Conservation (phyloP, 1,140 invertebrate genomes). For the Bombyx mandarina region DNA sequence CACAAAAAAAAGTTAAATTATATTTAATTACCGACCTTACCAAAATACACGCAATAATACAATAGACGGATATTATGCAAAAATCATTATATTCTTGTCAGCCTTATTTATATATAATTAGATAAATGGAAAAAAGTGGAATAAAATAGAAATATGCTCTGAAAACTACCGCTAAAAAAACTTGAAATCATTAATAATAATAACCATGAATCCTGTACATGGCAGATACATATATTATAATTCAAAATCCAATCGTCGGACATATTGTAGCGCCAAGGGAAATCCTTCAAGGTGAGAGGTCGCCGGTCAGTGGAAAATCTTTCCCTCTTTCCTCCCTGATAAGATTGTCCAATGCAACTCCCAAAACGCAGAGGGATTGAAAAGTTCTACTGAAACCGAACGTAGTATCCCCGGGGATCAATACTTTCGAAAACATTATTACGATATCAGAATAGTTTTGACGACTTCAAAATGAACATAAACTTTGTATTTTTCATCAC, state of each 20-base stretch:
- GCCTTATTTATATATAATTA: no score
- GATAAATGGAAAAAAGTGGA: not conserved
- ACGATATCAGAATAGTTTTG: conserved; percentile 49
- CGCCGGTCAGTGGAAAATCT: conserved; percentile 64
- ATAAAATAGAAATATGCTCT: not conserved
- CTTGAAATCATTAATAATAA: not conserved
- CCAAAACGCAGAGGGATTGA: conserved; percentile 64
- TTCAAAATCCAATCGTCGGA: conserved; percentile 55
- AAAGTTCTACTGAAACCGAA: conserved; percentile 62
- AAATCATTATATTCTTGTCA: no score
- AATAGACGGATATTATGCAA: no score
- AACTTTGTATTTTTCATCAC: conserved; percentile 34
- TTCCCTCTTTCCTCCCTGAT: conserved; percentile 46
- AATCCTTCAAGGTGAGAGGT: conserved; percentile 60
- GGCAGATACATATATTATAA: conserved; percentile 46
- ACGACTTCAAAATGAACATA: conserved; percentile 20
- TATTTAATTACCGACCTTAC: no score
- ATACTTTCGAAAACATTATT: conserved; percentile 57
- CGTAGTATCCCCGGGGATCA: conserved; percentile 59
- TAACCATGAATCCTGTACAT: conserved; percentile 28
- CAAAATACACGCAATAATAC: no score
- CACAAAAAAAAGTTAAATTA: no score
- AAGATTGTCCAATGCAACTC: conserved; percentile 68
- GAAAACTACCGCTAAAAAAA: not conserved
- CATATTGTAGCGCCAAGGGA: conserved; percentile 39